A percentile compares a stretch with the other conserved stretches of the same genome.
These are phyloP conservation scores for Cavia porcellus DNA, from an alignment of 2,113 vertebrate species.

Conservation along the genomic window DNA sequence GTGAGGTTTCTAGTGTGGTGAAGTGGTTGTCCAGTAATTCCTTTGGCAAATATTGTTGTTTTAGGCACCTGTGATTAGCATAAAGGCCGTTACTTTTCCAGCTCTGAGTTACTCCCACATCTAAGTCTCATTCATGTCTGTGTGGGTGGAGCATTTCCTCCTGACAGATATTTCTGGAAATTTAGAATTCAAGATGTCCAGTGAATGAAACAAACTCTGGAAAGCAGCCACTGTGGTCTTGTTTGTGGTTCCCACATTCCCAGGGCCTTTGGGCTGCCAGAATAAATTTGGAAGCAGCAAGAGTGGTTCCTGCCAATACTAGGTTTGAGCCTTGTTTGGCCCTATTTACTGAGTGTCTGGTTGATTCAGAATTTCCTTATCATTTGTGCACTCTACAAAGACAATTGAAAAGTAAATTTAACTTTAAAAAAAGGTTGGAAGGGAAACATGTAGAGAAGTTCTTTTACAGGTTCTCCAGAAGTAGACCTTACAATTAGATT, in stretches of 20 bases:
- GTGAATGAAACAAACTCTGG: conserved; percentile 57
- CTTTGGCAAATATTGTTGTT: conserved; percentile 53
- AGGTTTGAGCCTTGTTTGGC: conserved; percentile 54
- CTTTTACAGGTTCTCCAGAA: background rate
- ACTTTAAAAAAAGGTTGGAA: background rate
- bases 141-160: background rate
- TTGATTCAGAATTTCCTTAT: conserved; percentile 41
- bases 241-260: conserved; percentile 42
- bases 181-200: conserved; percentile 71
- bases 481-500: background rate
- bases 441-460: background rate
- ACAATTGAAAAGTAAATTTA: background rate
- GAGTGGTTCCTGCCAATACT: conserved; percentile 22
- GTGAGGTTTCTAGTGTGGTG: background rate
- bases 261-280: conserved; percentile 49
- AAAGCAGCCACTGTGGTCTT: conserved; percentile 41
- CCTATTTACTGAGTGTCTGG: conserved; percentile 27
- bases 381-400: background rate
- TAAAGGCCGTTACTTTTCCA: conserved; percentile 8
- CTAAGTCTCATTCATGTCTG: conserved; percentile 9
- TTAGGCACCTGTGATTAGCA: conserved; percentile 58
- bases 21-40: background rate
- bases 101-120: conserved; percentile 26
- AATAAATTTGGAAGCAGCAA: conserved; percentile 69
- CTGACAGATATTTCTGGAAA: conserved; percentile 23